phyloP scores from a whole-genome alignment of 2,888 invertebrate species.

The Caprella mutica region DNA sequence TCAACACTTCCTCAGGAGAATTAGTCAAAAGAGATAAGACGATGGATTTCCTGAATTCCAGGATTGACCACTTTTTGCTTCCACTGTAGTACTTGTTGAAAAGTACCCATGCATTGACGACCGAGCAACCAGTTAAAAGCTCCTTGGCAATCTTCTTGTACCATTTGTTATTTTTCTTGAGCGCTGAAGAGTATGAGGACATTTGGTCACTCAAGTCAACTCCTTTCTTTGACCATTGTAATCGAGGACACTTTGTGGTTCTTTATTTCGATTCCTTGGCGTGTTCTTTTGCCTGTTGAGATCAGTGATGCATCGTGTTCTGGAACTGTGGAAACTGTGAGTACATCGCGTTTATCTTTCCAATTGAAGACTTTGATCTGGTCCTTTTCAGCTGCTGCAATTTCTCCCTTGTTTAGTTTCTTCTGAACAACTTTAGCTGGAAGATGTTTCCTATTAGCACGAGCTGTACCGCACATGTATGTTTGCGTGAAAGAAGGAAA shows the following conservation, averaged over 20 bases:
- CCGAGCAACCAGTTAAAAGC: constrained; percentile 7
- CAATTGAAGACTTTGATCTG: constrained; percentile 12
- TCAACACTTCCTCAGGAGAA: constrained; percentile 9
- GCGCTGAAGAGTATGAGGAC: constrained; percentile 10
- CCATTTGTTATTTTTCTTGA: constrained; percentile 14
- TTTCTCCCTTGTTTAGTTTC: constrained; percentile 14
- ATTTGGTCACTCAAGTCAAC: constrained; percentile 16
- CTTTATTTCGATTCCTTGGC: constrained; percentile 4
- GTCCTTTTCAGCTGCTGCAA: constrained; percentile 5
- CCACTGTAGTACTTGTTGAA: constrained; percentile 13
- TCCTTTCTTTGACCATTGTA: constrained; percentile 18
- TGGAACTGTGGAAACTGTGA: constrained; percentile 14
- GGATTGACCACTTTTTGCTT: constrained; percentile 6
- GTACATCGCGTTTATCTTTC: constrained; percentile 13
- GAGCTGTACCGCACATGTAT: constrained; percentile 16
- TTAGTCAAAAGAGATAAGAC: constrained; percentile 4
- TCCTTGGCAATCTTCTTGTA: constrained; percentile 11
- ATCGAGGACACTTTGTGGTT: constrained; percentile 13
- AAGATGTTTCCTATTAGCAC: constrained; percentile 8
- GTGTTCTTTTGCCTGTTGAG: constrained; percentile 8
- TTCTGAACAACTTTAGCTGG: constrained; percentile 4
- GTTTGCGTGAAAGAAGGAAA: constrained; percentile 8
- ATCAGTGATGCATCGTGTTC: constrained; percentile 1
- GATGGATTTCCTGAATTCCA: constrained; percentile 9
- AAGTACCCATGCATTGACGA: constrained; percentile 9